Conservation (phyloP, 2,888 invertebrate genomes). For the Rhamphomyia laevipes region DNA sequence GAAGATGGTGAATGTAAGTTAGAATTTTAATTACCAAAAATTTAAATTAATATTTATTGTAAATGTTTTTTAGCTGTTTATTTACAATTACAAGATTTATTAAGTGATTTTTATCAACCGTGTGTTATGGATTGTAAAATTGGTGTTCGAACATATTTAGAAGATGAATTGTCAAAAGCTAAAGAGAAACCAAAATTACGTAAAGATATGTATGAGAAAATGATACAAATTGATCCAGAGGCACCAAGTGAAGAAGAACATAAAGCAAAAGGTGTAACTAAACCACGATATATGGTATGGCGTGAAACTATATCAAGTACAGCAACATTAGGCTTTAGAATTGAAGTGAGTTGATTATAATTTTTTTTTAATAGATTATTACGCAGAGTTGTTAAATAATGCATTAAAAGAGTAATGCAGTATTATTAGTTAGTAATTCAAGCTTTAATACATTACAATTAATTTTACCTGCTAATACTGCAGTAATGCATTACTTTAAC, state of each 20-base stretch:
- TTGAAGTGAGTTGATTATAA: slow-evolving; percentile 46
- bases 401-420: no score
- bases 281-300: slow-evolving; percentile 92
- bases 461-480: no score
- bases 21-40: no score
- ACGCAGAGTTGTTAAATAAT: no score
- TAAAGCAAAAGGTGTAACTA: slow-evolving; percentile 79
- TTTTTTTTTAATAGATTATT: not conserved
- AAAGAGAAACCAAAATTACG: slow-evolving; percentile 86
- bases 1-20: slow-evolving; percentile 63
- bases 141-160: slow-evolving; percentile 86
- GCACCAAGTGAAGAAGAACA: slow-evolving; percentile 89
- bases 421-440: no score
- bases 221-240: slow-evolving; percentile 83
- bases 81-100: slow-evolving; percentile 82
- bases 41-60: slow-evolving; percentile 1
- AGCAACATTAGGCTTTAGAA: slow-evolving; percentile 89
- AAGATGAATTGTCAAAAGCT: slow-evolving; percentile 89
- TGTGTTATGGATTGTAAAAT: slow-evolving; percentile 98
- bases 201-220: slow-evolving; percentile 96
- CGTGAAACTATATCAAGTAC: slow-evolving; percentile 95
- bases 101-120: slow-evolving; percentile 82
- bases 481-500: no score
- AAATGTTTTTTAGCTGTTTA: slow-evolving; percentile 45
- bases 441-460: not conserved